These are phyloP conservation scores for Plestiodon gilberti DNA, from an alignment of 2,113 vertebrate genomes.

Conservation along the genomic window DNA sequence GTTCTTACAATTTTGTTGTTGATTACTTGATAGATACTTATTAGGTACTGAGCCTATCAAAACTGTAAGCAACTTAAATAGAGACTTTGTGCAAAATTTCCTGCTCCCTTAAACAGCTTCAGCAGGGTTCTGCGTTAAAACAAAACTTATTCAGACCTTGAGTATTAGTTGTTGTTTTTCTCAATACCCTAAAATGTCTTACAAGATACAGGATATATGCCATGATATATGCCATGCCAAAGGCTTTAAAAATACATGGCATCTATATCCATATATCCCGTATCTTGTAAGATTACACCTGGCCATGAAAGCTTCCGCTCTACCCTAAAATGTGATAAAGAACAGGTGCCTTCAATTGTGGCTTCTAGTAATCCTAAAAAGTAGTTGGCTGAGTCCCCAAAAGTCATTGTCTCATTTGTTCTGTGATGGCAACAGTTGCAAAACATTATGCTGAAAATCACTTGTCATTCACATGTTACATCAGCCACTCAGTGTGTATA, in stretches of 20 bases:
- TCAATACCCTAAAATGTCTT: too few species aligned
- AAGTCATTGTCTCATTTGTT: neutral
- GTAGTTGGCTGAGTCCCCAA: neutral
- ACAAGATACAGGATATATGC: too few species aligned
- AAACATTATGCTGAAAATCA: neutral
- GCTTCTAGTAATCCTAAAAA: neutral
- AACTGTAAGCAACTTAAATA: neutral
- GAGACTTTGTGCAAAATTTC: too few species aligned
- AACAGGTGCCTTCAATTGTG: neutral
- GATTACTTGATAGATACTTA: neutral
- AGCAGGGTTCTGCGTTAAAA: too few species aligned
- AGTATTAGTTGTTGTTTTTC: too few species aligned
- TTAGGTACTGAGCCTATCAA: neutral
- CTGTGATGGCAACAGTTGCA: neutral
- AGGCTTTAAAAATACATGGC: too few species aligned
- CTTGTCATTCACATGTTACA: neutral
- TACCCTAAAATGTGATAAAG: neutral
- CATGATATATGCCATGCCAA: too few species aligned
- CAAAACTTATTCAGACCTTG: too few species aligned
- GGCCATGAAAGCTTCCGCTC: too few species aligned
- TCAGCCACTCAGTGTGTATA: neutral
- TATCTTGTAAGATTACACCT: too few species aligned
- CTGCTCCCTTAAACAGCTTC: too few species aligned
- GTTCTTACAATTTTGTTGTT: neutral
- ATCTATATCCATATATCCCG: too few species aligned